These are phyloP conservation scores for Amblyjoppa proteus DNA, from an alignment of 2,888 invertebrate species.

Conservation along the genomic window DNA sequence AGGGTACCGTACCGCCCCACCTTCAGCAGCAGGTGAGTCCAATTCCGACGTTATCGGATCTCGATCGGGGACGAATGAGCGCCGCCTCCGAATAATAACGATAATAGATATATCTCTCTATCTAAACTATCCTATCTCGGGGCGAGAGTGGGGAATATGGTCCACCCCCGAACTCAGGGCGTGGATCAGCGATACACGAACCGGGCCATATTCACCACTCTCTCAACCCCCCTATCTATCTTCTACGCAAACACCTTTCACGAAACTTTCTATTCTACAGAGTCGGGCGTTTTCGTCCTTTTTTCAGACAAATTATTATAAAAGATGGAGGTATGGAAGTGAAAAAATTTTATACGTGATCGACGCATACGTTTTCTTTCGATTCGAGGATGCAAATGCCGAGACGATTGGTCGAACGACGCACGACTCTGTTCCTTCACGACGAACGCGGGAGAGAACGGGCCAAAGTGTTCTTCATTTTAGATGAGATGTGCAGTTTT, in stretches of 20 bases:
- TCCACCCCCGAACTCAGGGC: too few relatives aligned
- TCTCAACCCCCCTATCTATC: slow-evolving; percentile 1
- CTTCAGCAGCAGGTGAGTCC: slow-evolving; percentile 85
- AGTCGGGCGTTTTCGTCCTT: not conserved
- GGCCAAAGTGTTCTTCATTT: too few relatives aligned
- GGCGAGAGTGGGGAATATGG: too few relatives aligned
- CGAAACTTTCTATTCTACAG: not conserved
- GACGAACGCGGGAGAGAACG: not conserved
- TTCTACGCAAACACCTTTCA: slow-evolving; percentile 29
- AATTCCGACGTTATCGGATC: slow-evolving; percentile 60
- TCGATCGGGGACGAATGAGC: slow-evolving; percentile 29
- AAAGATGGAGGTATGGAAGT: not conserved
- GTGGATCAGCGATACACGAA: too few relatives aligned
- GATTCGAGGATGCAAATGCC: not conserved
- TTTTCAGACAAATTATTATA: too few relatives aligned
- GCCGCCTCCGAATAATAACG: not conserved
- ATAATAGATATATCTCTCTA: not conserved
- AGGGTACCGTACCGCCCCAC: slow-evolving; percentile 83
- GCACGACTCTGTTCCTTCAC: slow-evolving; percentile 18
- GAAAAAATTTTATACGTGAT: not conserved
- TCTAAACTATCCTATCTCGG: not conserved
- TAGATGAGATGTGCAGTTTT: too few relatives aligned
- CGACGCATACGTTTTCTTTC: not conserved
- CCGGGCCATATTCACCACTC: not conserved
- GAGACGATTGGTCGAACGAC: not conserved